These are phyloP conservation scores for Drosophila fulvimacula DNA, from an alignment of 2,888 invertebrate genomes.

Conservation along the genomic window DNA sequence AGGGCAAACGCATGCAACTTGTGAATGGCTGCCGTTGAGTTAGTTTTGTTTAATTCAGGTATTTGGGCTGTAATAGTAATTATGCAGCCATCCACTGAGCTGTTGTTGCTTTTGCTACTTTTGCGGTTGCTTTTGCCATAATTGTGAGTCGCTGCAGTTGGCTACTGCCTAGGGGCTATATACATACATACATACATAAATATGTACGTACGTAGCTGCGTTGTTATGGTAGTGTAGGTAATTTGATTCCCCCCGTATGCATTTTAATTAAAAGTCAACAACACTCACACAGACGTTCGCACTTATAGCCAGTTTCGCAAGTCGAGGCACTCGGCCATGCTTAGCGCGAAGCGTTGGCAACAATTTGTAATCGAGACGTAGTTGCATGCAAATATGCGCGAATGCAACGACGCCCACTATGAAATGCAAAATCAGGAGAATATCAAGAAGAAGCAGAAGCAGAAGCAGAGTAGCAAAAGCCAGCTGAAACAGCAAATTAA, in stretches of 20 bases:
- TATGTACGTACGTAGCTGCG: constrained; percentile 5
- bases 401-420: constrained; percentile 52
- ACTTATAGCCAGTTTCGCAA: constrained; percentile 47
- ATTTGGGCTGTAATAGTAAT: constrained; percentile 72
- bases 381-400: constrained; percentile 67
- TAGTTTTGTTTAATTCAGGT: constrained; percentile 49
- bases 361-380: constrained; percentile 64
- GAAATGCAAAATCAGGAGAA: constrained; percentile 36
- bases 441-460: neutral
- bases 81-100: constrained; percentile 69
- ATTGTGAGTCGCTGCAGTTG: constrained; percentile 1
- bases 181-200: neutral
- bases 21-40: constrained; percentile 34
- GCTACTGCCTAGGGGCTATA: constrained; percentile 40
- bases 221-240: constrained; percentile 58
- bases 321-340: constrained; percentile 32
- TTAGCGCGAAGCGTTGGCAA: constrained; percentile 46
- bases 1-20: constrained; percentile 28
- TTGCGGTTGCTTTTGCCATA: too few species aligned
- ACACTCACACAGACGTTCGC: constrained; percentile 42
- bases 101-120: too few species aligned
- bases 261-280: constrained; percentile 80
- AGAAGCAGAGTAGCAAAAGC: constrained; percentile 18
- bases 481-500: constrained; percentile 35
- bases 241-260: constrained; percentile 77